phyloP scores from a whole-genome alignment of 2,888 invertebrate species.

The Macropis europaea region DNA sequence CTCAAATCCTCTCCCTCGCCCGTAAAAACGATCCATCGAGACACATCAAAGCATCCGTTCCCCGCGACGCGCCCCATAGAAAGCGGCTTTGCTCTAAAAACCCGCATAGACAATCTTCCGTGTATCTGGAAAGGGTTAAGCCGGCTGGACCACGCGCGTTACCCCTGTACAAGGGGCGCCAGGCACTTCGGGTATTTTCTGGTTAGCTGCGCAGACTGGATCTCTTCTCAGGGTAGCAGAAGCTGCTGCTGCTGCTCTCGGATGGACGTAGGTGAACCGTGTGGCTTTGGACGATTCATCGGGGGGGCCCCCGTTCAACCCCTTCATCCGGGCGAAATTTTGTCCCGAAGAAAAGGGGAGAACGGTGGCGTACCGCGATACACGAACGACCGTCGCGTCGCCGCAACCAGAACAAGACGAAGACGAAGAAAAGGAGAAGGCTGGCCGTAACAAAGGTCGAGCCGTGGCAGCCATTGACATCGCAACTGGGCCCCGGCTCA shows the following conservation, averaged over 20 bases:
- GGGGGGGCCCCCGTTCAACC: conserved; percentile 28
- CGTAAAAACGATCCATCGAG: too few species aligned
- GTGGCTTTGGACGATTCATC: conserved; percentile 65
- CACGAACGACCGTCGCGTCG: conserved; percentile 29
- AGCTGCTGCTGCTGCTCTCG: too few species aligned
- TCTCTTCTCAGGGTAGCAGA: conserved; percentile 59
- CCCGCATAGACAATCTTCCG: conserved; percentile 33
- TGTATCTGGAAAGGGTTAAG: conserved; percentile 60
- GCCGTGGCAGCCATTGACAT: conserved; percentile 77
- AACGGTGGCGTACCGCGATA: conserved; percentile 40
- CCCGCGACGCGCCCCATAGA: not conserved
- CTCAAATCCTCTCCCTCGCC: too few species aligned
- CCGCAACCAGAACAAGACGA: conserved; percentile 32
- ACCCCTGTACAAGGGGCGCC: conserved; percentile 69
- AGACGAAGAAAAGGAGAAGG: conserved; percentile 44
- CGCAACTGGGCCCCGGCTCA: conserved; percentile 67
- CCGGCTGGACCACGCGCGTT: conserved; percentile 62
- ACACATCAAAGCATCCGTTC: too few species aligned
- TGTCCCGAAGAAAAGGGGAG: conserved; percentile 16
- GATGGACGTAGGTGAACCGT: conserved; percentile 69
- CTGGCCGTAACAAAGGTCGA: conserved; percentile 66
- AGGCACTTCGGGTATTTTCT: conserved; percentile 69
- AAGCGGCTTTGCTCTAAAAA: conserved; percentile 12
- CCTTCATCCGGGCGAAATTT: not conserved
- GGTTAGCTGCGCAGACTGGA: conserved; percentile 76